Percentiles rank a stretch among this genome's conserved stretches.
phyloP scores from a whole-genome alignment of 1,140 invertebrate species.

The Drosophila saltans region DNA sequence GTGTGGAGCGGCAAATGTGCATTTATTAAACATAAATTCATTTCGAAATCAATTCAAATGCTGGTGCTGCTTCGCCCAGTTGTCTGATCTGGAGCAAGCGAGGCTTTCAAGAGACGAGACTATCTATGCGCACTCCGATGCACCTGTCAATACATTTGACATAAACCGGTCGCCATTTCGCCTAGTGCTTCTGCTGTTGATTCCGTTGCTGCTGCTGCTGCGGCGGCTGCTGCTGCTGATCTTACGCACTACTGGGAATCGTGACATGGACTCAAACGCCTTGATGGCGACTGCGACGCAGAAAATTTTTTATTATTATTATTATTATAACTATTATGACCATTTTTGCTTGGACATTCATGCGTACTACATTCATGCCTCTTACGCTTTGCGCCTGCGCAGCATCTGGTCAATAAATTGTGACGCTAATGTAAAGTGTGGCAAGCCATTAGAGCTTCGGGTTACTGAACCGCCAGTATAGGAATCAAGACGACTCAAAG shows the following conservation, averaged over 20 bases:
- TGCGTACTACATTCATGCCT: conserved; percentile 18
- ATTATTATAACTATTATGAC: conserved; percentile 81
- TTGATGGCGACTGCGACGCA: conserved; percentile 50
- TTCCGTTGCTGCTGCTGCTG: neutral
- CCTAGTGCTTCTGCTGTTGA: no score
- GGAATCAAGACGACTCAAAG: neutral
- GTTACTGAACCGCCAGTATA: conserved; percentile 10
- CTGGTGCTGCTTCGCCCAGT: conserved; percentile 34
- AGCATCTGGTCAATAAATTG: conserved; percentile 74
- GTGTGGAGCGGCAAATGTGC: conserved; percentile 11
- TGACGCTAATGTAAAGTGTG: conserved; percentile 80
- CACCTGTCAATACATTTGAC: conserved; percentile 79
- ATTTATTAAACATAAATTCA: conserved; percentile 78
- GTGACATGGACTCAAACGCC: conserved; percentile 78
- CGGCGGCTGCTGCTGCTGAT: conserved; percentile 33
- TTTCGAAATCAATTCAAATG: conserved; percentile 63
- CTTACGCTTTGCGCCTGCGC: conserved; percentile 46
- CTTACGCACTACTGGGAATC: conserved; percentile 72
- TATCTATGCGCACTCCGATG: conserved; percentile 34
- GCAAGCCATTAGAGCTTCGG: conserved; percentile 69
- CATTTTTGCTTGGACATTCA: conserved; percentile 63
- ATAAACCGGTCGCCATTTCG: conserved; percentile 67
- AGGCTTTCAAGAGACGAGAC: conserved; percentile 17
- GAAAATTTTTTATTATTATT: conserved; percentile 79
- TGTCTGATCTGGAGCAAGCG: conserved; percentile 67